Conservation (phyloP, 2,113 vertebrate species). For the Silurus meridionalis region DNA sequence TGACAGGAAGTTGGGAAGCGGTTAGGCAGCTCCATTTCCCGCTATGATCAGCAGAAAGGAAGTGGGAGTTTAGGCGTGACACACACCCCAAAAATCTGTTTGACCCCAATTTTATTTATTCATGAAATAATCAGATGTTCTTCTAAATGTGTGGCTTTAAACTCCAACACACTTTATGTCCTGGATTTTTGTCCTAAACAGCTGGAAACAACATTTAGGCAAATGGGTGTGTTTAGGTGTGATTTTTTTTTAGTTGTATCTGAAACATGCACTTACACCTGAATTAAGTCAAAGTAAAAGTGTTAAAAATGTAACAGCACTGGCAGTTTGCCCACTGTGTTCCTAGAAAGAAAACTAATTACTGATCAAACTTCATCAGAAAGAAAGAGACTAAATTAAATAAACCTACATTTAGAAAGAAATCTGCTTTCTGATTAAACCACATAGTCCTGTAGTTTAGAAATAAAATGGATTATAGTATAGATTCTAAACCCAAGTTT, state of each 20-base stretch:
- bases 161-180: neutral
- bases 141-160: neutral
- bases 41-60: conserved; percentile 71
- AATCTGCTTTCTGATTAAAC: too few species aligned
- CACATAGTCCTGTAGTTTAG: too few species aligned
- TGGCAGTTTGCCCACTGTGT: neutral
- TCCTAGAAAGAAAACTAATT: too few species aligned
- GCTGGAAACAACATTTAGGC: neutral
- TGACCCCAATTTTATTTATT: neutral
- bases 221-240: neutral
- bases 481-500: too few species aligned
- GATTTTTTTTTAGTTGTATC: too few species aligned
- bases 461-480: too few species aligned
- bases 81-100: neutral
- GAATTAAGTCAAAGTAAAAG: neutral
- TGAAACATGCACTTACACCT: neutral
- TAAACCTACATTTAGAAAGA: too few species aligned
- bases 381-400: too few species aligned
- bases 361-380: too few species aligned
- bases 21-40: conserved; percentile 70
- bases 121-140: neutral
- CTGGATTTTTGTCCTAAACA: neutral
- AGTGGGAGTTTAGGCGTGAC: conserved; percentile 34
- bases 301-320: neutral
- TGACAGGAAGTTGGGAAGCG: conserved; percentile 69